Percentiles rank a stretch among this genome's conserved stretches.
Conservation (phyloP, 2,888 invertebrate genomes). For the Nomada ruficornis region DNA sequence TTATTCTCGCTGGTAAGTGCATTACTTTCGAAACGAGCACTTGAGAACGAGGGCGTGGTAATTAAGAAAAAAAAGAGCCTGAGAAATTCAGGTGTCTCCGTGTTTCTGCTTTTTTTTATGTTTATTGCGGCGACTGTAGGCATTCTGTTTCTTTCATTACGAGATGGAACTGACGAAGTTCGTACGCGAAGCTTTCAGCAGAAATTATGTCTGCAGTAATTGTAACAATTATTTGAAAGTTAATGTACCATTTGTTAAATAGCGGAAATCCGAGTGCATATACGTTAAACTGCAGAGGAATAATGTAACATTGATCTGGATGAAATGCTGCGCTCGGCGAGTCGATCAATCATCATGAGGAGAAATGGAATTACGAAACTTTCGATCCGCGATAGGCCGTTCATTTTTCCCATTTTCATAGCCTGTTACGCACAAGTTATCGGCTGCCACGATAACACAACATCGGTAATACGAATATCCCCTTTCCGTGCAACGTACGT, state of each 20-base stretch:
- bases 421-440: constrained; percentile 63
- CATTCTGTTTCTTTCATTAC: too few relatives aligned
- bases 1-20: constrained; percentile 3
- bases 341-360: constrained; percentile 42
- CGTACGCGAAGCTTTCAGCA: not conserved
- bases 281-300: not conserved
- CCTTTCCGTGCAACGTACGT: constrained; percentile 18
- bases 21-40: constrained; percentile 13
- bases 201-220: not conserved
- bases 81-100: constrained; percentile 4
- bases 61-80: not conserved
- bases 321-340: constrained; percentile 25
- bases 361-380: constrained; percentile 34
- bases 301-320: constrained; percentile 4
- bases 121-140: too few relatives aligned
- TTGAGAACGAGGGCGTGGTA: not conserved
- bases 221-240: not conserved
- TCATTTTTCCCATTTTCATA: constrained; percentile 64
- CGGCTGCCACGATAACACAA: constrained; percentile 52
- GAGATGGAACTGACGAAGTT: not conserved
- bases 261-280: not conserved
- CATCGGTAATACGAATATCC: constrained; percentile 39
- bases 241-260: not conserved
- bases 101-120: not conserved
- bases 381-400: constrained; percentile 36